phyloP scores from a whole-genome alignment of 2,797 vertebrate genomes.

The Graptemys geographica region DNA sequence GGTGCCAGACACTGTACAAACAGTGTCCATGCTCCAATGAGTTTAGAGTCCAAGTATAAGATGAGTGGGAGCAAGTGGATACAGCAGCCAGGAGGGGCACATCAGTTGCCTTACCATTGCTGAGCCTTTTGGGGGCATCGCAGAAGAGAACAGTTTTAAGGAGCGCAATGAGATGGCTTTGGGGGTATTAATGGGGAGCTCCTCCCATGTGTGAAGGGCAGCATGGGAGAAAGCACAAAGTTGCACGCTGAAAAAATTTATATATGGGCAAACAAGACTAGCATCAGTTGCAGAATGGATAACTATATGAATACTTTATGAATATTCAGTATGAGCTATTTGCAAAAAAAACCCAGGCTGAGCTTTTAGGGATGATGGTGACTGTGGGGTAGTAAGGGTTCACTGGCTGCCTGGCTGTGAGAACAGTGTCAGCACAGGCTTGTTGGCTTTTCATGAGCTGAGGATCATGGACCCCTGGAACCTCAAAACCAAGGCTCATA shows the following conservation, averaged over 20 bases:
- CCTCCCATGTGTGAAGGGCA: background rate
- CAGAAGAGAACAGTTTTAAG: background rate
- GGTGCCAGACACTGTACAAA: background rate
- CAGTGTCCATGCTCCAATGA: background rate
- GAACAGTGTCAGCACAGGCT: background rate
- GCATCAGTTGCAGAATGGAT: background rate
- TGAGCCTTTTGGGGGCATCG: background rate
- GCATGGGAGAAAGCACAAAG: background rate
- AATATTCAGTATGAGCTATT: background rate
- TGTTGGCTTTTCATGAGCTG: background rate
- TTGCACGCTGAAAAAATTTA: background rate
- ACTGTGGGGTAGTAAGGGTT: background rate
- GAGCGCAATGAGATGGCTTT: background rate
- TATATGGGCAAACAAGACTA: background rate
- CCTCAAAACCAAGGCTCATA: background rate
- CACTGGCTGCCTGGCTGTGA: background rate
- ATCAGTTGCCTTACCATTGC: background rate
- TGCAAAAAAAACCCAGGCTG: background rate
- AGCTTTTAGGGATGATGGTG: background rate
- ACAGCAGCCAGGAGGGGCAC: background rate
- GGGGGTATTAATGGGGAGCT: background rate
- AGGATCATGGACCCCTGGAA: background rate
- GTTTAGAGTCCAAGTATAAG: background rate
- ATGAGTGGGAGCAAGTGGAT: background rate
- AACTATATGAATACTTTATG: fast-evolving